phyloP scores from a whole-genome alignment of 2,888 invertebrate genomes.

The Heliothis peltigera region DNA sequence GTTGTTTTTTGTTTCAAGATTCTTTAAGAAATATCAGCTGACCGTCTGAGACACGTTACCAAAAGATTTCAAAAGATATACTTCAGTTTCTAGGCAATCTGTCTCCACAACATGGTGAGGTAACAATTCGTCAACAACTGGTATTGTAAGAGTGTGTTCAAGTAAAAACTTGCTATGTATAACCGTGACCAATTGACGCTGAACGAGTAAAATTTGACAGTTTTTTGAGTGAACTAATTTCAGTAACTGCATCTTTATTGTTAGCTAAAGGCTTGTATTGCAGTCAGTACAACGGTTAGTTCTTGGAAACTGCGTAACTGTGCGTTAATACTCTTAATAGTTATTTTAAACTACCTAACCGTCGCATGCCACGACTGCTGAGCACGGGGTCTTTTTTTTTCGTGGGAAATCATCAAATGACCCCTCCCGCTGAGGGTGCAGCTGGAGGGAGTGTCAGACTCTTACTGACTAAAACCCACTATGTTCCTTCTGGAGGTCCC shows the following conservation, averaged over 20 bases:
- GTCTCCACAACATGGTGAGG: slow-evolving; percentile 7
- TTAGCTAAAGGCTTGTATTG: not conserved
- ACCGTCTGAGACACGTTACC: not conserved
- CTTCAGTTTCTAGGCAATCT: slow-evolving; percentile 2
- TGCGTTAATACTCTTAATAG: not conserved
- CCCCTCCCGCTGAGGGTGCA: too few species aligned
- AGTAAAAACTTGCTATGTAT: slow-evolving; percentile 5
- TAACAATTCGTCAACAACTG: slow-evolving; percentile 12
- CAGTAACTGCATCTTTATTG: slow-evolving; percentile 11
- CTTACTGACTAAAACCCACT: too few species aligned
- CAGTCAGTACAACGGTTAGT: not conserved
- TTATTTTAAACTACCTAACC: not conserved
- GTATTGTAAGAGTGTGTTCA: slow-evolving; percentile 1
- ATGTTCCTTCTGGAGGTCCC: too few species aligned
- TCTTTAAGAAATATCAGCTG: not conserved
- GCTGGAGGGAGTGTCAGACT: too few species aligned
- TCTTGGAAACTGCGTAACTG: not conserved
- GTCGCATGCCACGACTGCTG: too few species aligned
- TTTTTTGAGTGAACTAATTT: slow-evolving; percentile 32
- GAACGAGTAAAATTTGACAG: slow-evolving; percentile 10
- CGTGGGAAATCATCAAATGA: too few species aligned
- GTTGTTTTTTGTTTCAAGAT: not conserved
- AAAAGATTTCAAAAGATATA: slow-evolving; percentile 13
- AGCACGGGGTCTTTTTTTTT: too few species aligned
- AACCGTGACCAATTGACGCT: slow-evolving; percentile 8